phyloP scores from a whole-genome alignment of 1,140 invertebrate genomes.

The Epicauta chinensis region DNA sequence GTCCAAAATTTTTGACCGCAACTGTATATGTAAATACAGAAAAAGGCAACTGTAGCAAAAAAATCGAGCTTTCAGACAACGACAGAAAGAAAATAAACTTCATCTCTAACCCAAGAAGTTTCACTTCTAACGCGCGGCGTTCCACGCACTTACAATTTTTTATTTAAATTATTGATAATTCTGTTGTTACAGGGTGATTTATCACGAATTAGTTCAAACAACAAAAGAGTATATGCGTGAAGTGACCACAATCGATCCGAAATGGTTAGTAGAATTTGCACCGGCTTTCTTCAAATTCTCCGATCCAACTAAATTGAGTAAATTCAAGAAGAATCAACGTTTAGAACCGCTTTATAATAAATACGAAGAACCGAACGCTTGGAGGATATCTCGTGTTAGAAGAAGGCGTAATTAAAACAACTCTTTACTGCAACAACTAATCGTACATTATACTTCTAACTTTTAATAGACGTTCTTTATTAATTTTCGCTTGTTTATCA shows the following conservation, averaged over 20 bases:
- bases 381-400: constrained; percentile 94
- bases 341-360: constrained; percentile 98
- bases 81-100: too few species aligned
- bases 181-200: constrained; percentile 90
- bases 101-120: too few species aligned
- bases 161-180: too few species aligned
- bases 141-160: too few species aligned
- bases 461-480: neutral
- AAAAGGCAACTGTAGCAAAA: too few species aligned
- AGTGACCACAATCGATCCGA: constrained; percentile 97
- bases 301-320: constrained; percentile 98
- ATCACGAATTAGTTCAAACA: constrained; percentile 97
- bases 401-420: constrained; percentile 72
- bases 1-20: too few species aligned
- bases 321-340: constrained; percentile 98
- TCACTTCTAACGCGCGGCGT: too few species aligned
- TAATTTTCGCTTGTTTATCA: neutral
- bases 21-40: too few species aligned
- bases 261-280: constrained; percentile 99
- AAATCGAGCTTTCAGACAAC: too few species aligned
- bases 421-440: too few species aligned
- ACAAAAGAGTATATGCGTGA: constrained; percentile 99
- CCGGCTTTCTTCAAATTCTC: constrained; percentile 99
- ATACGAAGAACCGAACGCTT: constrained; percentile 98
- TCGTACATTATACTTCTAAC: constrained; percentile 6